Evolutionary conservation across 2,797 vertebrate genomes (phyloP).

Genomic region (Ptychobarbus kaznakovi): DNA sequence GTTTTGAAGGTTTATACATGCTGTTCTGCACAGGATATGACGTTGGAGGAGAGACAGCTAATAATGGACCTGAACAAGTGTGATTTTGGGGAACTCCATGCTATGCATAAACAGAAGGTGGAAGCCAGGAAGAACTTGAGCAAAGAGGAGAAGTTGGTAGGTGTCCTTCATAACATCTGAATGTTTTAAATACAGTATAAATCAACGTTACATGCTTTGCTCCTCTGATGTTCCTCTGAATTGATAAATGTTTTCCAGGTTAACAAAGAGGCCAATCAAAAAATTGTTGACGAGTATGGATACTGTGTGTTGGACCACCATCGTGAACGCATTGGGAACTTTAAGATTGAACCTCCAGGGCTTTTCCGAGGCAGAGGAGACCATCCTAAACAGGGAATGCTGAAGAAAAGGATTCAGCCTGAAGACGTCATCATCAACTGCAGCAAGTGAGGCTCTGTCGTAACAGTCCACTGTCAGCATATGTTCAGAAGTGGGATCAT

Average conservation of each 20-base stretch:
- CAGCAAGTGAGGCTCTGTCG: conserved; percentile 65
- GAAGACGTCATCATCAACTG: conserved; percentile 80
- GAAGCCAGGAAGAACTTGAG: conserved; percentile 76
- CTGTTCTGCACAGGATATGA: conserved; percentile 77
- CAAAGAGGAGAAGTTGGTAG: conserved; percentile 82
- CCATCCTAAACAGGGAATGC: conserved; percentile 79
- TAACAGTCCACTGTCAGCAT: background rate
- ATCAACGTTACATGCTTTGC: background rate
- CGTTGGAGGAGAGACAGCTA: conserved; percentile 71
- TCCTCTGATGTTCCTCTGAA: background rate
- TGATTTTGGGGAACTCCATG: conserved; percentile 78
- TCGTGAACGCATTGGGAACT: conserved; percentile 77
- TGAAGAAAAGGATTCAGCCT: conserved; percentile 79
- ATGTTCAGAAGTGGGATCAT: background rate
- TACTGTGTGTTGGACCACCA: conserved; percentile 77
- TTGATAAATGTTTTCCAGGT: conserved; percentile 53
- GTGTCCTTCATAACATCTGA: conserved; percentile 1
- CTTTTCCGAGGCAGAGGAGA: conserved; percentile 77
- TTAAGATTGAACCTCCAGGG: conserved; percentile 76
- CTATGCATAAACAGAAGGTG: conserved; percentile 78
- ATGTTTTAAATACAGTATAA: background rate
- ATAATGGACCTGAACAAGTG: conserved; percentile 79
- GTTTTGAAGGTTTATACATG: conserved; percentile 2
- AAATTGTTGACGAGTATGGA: conserved; percentile 75
- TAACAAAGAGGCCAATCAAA: conserved; percentile 76